Percentiles rank a stretch among this genome's conserved stretches.
Conservation (phyloP, 2,888 invertebrate genomes). For the Drosophila anceps region DNA sequence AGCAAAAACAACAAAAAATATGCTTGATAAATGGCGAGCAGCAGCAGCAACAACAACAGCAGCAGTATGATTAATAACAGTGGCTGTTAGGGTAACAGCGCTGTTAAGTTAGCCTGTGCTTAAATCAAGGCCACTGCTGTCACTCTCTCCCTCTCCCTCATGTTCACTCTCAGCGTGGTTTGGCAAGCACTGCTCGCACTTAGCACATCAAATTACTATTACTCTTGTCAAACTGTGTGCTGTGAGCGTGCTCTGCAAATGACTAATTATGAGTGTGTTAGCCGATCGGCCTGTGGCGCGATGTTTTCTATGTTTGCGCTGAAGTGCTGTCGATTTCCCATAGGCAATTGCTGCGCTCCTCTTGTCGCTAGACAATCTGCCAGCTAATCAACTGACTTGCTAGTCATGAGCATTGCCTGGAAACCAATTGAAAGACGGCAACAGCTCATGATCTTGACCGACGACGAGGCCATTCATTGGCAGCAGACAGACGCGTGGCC, state of each 20-base stretch:
- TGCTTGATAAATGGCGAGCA: not conserved
- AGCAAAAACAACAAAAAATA: not conserved
- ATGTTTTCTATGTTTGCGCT: conserved; percentile 23
- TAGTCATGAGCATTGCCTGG: conserved; percentile 56
- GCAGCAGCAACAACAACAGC: not conserved
- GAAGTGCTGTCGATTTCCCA: conserved; percentile 21
- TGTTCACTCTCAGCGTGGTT: conserved; percentile 17
- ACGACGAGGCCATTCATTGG: conserved; percentile 18
- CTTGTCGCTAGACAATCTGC: conserved; percentile 26
- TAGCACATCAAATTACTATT: conserved; percentile 3
- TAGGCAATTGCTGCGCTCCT: conserved; percentile 3
- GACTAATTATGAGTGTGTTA: conserved; percentile 50
- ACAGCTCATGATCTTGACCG: conserved; percentile 58
- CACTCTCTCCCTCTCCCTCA: not conserved
- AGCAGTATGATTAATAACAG: not conserved
- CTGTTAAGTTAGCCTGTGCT: conserved; percentile 14
- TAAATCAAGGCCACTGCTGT: conserved; percentile 35
- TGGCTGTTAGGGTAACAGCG: conserved; percentile 27
- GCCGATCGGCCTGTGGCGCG: conserved; percentile 58
- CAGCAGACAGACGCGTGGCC: conserved; percentile 68
- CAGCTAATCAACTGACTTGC: conserved; percentile 49
- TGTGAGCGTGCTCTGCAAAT: conserved; percentile 31
- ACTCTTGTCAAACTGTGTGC: conserved; percentile 25
- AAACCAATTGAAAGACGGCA: conserved; percentile 37
- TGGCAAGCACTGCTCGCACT: not conserved